These are phyloP conservation scores for Drosophila flavopinicola DNA, from an alignment of 2,888 invertebrate species.

Conservation along the genomic window DNA sequence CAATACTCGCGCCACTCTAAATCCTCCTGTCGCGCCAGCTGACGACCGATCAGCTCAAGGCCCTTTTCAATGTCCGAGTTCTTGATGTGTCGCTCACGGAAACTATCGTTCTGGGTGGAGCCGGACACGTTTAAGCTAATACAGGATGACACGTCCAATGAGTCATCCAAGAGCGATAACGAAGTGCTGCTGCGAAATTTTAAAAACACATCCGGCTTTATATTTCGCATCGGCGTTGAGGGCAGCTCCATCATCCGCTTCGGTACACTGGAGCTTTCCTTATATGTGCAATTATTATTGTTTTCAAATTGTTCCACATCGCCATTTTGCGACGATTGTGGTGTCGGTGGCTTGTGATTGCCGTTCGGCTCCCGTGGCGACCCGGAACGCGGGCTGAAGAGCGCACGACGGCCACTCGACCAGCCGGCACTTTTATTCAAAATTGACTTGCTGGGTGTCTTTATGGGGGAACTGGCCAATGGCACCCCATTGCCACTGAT, in stretches of 20 bases:
- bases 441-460: conserved; percentile 47
- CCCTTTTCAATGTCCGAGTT: conserved; percentile 93
- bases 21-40: conserved; percentile 88
- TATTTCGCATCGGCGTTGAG: conserved; percentile 56
- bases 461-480: conserved; percentile 68
- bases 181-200: conserved; percentile 65
- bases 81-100: conserved; percentile 84
- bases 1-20: conserved; percentile 96
- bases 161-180: conserved; percentile 58
- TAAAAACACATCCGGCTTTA: conserved; percentile 69
- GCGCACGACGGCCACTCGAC: conserved; percentile 42
- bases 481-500: conserved; percentile 58
- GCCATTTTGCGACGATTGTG: not conserved
- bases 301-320: conserved; percentile 40
- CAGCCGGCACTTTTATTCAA: conserved; percentile 16
- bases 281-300: conserved; percentile 46
- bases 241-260: conserved; percentile 24
- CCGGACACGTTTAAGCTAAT: conserved; percentile 25
- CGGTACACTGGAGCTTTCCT: conserved; percentile 1
- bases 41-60: conserved; percentile 93
- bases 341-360: conserved; percentile 36
- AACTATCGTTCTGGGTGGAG: conserved; percentile 63
- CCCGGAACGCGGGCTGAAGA: conserved; percentile 59
- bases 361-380: conserved; percentile 57
- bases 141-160: conserved; percentile 13